Evolutionary conservation across 2,113 vertebrate genomes (phyloP), one percentile per base, ranked within the genome.

Genomic region (Ovis canadensis): DNA sequence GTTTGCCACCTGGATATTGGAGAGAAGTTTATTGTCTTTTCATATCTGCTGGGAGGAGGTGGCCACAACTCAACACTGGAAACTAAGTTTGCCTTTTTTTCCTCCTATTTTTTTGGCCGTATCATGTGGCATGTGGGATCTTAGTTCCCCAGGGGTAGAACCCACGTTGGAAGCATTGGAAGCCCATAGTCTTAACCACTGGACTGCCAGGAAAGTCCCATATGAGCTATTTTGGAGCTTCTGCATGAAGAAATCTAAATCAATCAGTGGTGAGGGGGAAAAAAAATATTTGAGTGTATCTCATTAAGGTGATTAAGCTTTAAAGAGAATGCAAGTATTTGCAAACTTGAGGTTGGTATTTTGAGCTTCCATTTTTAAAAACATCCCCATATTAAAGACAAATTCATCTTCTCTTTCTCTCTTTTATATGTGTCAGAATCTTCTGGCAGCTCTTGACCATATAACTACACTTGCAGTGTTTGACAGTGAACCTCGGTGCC

Each of bases 371-470:
- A 10, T 17, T 93, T 93, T 59, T 96, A 85, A 97, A 91, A 33
- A 43, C 0, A 0, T 33, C 21, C 80, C 21, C 48, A 31, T 96
- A 94, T 96, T 98, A 97, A 96, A 82, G 64, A 43, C 50, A 98
- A 96, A 97, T 97, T 78, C 80, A 77, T 94, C 89, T 96, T 94
- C 83, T 96, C 95, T 94, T 96, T 95, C 54, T 96, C 57, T 93
- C 54, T 94, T 97, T 97, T 14, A 0, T 88, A 55, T 98, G 96
- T 98, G 96, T 96, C 88, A 96, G 93, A 92, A 85, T 64, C 82
- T 98, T 97, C 84, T 97, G 97, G 93, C 95, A 98, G 88, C 60
- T 96, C 97, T 94, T 95, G 87, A 83, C 50, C 6, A 40, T 97
- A 83, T 96, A 97, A 78, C 81, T 96, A 67, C 88, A 94, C 43